Evolutionary conservation across 2,888 invertebrate species (phyloP), one percentile per base, ranked within the genome.

Genomic region (Lochmaea capreae): DNA sequence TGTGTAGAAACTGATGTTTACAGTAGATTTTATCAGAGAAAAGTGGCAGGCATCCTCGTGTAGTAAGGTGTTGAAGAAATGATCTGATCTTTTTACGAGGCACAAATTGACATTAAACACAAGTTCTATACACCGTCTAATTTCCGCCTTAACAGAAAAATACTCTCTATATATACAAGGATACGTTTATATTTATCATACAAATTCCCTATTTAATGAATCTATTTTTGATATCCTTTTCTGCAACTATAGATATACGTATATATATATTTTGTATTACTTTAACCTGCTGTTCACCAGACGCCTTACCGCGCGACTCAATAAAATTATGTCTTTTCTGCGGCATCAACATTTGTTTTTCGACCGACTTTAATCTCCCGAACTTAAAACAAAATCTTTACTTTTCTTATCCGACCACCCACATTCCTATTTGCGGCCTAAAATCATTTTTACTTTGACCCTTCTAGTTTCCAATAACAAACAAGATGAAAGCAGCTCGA

Each of bases 1-100:
- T 63, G 11, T 9, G 39, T 63, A 16, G 43, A 42, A 63, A 63
- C 59, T 65, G 63, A 57, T 83, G 84, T 84, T 83, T 83, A 84
- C 75, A 63, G 61, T 61, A 61, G 14, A 63, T 42, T 43, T 73
- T 79, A 81, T 77, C 79, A 73, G 79, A 73, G 78, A 76, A 77
- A 72, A 73, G 80, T 80, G 81, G 80, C 80, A 79, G 79, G 76
- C 75, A 80, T 79, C 78, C 79, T 82, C 76, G 82, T 81, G 81
- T 81, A 80, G 78, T 78, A 80, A 83, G 82, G 84, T 83, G 84
- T 81, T 81, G 79, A 83, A 80, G 79, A 80, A 80, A 76, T 80
- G 79, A 77, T 77, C 76, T 78, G 62, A 63, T 63, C 42, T 63
- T 79, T 78, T 80, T 79, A 79, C 78, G 79, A 80, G 77, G 79